These are phyloP conservation scores for Rhodophaea formosa DNA, from an alignment of 2,888 invertebrate genomes.

Conservation along the genomic window DNA sequence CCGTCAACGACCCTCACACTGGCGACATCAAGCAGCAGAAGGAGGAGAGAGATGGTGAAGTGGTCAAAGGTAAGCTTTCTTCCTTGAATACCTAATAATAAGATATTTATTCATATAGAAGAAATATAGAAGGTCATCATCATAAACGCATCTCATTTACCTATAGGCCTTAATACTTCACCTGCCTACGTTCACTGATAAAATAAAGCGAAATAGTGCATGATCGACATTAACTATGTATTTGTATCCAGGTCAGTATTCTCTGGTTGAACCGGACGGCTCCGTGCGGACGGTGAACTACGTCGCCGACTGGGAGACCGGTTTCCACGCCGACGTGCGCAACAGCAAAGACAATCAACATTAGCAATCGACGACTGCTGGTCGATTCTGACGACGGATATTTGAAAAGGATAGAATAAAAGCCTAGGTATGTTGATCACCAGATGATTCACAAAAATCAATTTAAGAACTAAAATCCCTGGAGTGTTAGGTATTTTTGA, in stretches of 20 bases:
- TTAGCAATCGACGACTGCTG: slow-evolving; percentile 35
- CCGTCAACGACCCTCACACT: slow-evolving; percentile 87
- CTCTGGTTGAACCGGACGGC: slow-evolving; percentile 87
- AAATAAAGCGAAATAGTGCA: background rate
- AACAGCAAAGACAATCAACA: slow-evolving; percentile 82
- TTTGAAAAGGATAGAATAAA: background rate
- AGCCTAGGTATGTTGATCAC: background rate
- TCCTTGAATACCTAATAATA: background rate
- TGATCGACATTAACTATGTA: slow-evolving; percentile 15
- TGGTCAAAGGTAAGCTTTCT: slow-evolving; percentile 81
- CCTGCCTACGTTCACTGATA: slow-evolving; percentile 1
- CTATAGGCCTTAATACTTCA: background rate
- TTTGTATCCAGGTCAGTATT: slow-evolving; percentile 79
- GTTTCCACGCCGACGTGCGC: slow-evolving; percentile 87
- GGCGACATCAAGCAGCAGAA: slow-evolving; percentile 88
- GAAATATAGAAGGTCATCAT: no score
- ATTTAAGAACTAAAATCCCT: no score
- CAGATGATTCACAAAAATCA: no score
- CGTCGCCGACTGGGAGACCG: slow-evolving; percentile 89
- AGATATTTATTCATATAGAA: no score
- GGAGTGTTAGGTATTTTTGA: no score
- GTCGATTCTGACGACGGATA: background rate
- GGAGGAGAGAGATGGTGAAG: slow-evolving; percentile 87
- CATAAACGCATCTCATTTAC: background rate
- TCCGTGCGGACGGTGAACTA: slow-evolving; percentile 88